phyloP scores from a whole-genome alignment of 2,797 vertebrate species.

The Coregonus sp. region DNA sequence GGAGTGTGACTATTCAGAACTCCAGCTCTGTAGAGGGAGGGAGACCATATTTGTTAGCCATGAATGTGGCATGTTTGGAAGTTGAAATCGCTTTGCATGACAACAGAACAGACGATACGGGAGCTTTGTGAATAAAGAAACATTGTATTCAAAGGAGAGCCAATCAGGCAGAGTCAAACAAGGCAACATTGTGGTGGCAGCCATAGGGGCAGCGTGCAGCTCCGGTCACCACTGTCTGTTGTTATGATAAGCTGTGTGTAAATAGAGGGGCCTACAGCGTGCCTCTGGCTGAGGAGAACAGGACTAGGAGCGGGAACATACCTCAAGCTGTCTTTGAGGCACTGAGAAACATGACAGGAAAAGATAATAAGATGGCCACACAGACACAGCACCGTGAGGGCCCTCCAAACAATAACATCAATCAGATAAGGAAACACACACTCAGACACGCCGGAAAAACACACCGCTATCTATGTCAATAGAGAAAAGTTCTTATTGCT shows the following conservation, averaged over 20 bases:
- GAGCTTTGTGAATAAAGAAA: conserved; percentile 29
- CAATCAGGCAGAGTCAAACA: conserved; percentile 31
- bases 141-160: conserved; percentile 18
- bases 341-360: neutral
- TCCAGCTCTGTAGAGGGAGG: neutral
- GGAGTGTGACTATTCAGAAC: neutral
- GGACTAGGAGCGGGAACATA: neutral
- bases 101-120: conserved; percentile 10
- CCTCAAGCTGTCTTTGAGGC: neutral
- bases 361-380: neutral
- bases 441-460: neutral
- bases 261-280: conserved; percentile 27
- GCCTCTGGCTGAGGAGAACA: neutral
- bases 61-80: conserved; percentile 12
- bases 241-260: conserved; percentile 43
- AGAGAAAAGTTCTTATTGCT: neutral
- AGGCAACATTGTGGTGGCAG: conserved; percentile 29
- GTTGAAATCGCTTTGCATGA: conserved; percentile 19
- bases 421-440: conserved; percentile 9
- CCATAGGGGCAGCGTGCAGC: conserved; percentile 12
- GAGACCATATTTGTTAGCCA: neutral
- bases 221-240: conserved; percentile 8
- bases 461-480: too few species aligned
- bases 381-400: conserved; percentile 20
- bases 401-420: neutral